Evolutionary conservation across 2,888 invertebrate species (phyloP), one percentile per base, ranked within the genome.

Genomic region (Microdon myrmicae): DNA sequence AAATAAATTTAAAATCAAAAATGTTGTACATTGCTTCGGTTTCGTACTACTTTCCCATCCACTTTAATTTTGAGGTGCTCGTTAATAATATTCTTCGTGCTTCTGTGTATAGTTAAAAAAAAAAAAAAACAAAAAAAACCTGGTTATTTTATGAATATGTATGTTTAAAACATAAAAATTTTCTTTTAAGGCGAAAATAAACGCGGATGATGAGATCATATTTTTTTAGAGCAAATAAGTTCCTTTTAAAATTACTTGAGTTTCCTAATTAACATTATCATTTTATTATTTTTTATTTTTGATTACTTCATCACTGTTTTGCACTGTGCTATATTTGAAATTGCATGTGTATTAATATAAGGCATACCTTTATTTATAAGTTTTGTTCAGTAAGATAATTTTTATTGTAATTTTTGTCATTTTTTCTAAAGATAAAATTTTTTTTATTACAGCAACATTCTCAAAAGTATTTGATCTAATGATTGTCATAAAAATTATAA

Each of bases 181-280:
- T 34, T 9, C 13, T 39, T 53, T 34, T 67, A 75, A 78, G 77
- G 78, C 76, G 76, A 77, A 78, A 79, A 78, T 77, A 79, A 78
- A 76, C 79, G 74, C 74, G 78, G 78, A 79, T 79, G 79, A 78
- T 79, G 78, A 79, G 78, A 79, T 78, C 79, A 79, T 76, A 75
- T 73, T 67, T 53, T 64, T 66, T 54, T 44, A 71, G 71, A 74
- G 72, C 72, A 72, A 70, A 68, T 68, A 68, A 68, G 69, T 25
- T 55, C 20, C 31, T 25, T 32, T 55, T 37, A 44, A 32, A 13
- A 9, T 37, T 48, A 38, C 38, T 29, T 16, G 29, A 38, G 49
- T 31, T 43, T 10, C 37, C 64, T 49, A 34, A 17, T 37, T 31
- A 22, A 25, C 45, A 29, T 28, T 35, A 8, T 9, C 17, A 23